Evolutionary conservation across 2,888 invertebrate species (phyloP), one percentile per base, ranked within the genome.

Genomic region (Iphiclides podalirius): DNA sequence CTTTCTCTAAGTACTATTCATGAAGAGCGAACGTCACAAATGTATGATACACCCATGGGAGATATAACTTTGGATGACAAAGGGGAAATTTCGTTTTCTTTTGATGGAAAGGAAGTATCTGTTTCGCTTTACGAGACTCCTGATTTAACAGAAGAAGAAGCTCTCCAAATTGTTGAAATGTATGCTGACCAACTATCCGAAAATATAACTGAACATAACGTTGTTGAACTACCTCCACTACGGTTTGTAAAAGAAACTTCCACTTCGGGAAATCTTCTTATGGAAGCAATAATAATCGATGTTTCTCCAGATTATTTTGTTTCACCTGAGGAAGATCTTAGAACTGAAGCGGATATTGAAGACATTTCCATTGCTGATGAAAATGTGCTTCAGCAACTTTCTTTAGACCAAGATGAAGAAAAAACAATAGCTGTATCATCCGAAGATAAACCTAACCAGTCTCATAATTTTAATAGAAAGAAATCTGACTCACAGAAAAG

Each of bases 281-380:
- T 97, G 95, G 96, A 97, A 82, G 97, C 97, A 0, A 94, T 96
- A 16, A 94, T 97, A 9, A 96, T 97, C 44, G 97, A 97, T 57
- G 95, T 97, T 0, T 93, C 94, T 0, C 95, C 95, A 0, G 95
- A 96, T 59, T 95, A 95, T 64, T 96, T 96, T 66, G 90, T 91
- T 0, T 90, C 93, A n/a, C 93, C 93, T 1, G 94, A 93, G 59
- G 95, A 96, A 66, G 96, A 96, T 70, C 83, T 95, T 52, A 90
- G 95, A 45, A 96, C 96, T 0, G 96, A 96, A 80, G 95, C 95
- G 0, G 96, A 95, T 58, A 86, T 96, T 54, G 96, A 96, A 70
- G 96, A 96, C 63, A 93, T 95, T 52, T 96, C 96, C 0, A 93
- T 95, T 47, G 92, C 93, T 33, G 95, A 96, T 66, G 94, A 95